These are phyloP conservation scores for Oxygymnocypris stewartii DNA, from an alignment of 2,113 vertebrate genomes.

Conservation along the genomic window DNA sequence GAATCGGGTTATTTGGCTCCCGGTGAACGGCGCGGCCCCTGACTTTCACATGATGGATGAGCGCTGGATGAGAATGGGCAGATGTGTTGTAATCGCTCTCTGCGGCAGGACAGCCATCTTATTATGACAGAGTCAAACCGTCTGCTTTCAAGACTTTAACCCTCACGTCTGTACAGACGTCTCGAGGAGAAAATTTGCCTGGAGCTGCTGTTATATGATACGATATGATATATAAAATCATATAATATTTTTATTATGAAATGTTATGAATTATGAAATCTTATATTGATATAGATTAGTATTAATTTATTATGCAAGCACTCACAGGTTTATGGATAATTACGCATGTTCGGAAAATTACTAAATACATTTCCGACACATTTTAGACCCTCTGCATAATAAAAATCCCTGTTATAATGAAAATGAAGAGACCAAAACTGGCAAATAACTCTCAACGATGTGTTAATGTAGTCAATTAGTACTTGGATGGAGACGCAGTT, in stretches of 20 bases:
- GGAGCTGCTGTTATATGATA: neutral
- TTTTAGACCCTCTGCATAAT: neutral
- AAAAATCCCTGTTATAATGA: neutral
- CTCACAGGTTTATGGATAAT: neutral
- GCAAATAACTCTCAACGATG: neutral
- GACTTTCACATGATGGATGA: conserved; percentile 36
- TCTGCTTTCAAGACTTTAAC: conserved; percentile 39
- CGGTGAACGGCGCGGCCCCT: neutral
- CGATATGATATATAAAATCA: neutral
- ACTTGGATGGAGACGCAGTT: neutral
- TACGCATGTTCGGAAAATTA: neutral
- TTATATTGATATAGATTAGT: no score
- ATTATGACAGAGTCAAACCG: conserved; percentile 38
- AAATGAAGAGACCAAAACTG: neutral
- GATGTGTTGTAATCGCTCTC: conserved; percentile 47
- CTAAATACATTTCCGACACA: neutral
- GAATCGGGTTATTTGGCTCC: conserved; percentile 35
- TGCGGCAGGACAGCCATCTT: neutral
- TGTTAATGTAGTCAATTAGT: neutral
- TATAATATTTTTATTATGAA: no score
- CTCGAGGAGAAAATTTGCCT: conserved; percentile 38
- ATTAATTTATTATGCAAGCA: neutral
- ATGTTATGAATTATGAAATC: no score
- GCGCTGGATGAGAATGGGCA: conserved; percentile 38
- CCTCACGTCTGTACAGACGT: conserved; percentile 22